Base-by-base conservation (phyloP, 2,113 vertebrate species). In the Verasper variegatus region DNA sequence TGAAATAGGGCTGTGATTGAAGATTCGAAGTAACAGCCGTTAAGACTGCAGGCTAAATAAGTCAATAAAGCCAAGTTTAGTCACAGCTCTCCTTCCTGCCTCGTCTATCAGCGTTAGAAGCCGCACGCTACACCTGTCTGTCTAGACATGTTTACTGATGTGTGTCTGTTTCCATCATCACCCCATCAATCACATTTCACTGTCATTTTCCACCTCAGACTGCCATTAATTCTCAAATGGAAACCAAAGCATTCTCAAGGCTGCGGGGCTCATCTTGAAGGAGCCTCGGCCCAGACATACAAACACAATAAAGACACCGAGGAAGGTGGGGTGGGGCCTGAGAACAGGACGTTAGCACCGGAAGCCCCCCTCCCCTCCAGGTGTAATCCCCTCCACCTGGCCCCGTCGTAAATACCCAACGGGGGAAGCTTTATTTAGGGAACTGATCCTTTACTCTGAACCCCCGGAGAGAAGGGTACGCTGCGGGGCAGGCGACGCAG, bases 191-290 rank as follows among this genome's bases (percentile, higher is more conserved):
- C 84, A 68, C 74, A 86, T 91, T 88, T 87, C 88, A 88, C 85
- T 81, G 74, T 86, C 88, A 88, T 92, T 90, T 87, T 92, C 85
- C 92, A 92, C 90, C 81, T 84, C 86, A 88, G 69, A 80, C 84
- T 89, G 86, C 76, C 89, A 91, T 91, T 90, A 91, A 51, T 81
- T 78, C 82, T 90, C 79, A 84, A 91, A 90, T 86, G 88, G 82
- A 93, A 92, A 93, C 92, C 92, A 93, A 93, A 93, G 92, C 90
- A 88, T 91, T 91, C 81, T 83, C 81, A 74, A 74, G 86, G 80
- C 89, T 24, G 80, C 52, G 3, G 24, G 61, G 79, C 31, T 82
- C 74, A 65, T 85, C 70, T 71, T 62, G 57, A 68, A 56, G 82
- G 86, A 86, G 79, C 82, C 78, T 75, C 73, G 71, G 90, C 86